A percentile compares a stretch with the other conserved stretches of the same genome.
Conservation (phyloP, 2,113 vertebrate species). For the Grammomys surdaster region DNA sequence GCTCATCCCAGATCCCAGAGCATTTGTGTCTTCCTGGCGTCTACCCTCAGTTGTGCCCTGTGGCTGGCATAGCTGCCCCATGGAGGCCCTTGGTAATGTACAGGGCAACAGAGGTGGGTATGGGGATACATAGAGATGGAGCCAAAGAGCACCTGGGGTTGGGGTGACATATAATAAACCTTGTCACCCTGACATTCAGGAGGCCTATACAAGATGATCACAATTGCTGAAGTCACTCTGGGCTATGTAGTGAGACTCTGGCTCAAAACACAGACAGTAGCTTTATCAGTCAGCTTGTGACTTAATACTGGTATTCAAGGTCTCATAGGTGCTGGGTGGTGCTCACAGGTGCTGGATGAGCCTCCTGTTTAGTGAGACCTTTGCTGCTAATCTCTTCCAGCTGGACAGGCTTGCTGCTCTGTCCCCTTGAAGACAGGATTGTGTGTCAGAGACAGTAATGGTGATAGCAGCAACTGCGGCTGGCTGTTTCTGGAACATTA, state of each 20-base stretch:
- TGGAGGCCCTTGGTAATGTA: not conserved
- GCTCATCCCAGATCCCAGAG: not conserved
- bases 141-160: not conserved
- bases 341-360: not conserved
- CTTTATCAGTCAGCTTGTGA: not conserved
- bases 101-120: not conserved
- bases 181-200: not conserved
- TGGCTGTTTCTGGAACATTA: conserved; percentile 23
- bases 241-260: not conserved
- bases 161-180: not conserved
- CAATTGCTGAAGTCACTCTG: not conserved
- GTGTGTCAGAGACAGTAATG: conserved; percentile 51
- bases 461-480: conserved; percentile 59
- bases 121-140: not conserved
- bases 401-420: not conserved
- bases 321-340: not conserved
- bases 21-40: not conserved
- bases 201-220: not conserved
- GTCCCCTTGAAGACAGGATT: not conserved
- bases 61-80: not conserved
- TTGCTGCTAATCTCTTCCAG: not conserved
- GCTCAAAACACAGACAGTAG: not conserved
- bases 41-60: not conserved
- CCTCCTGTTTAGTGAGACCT: not conserved
- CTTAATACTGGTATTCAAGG: not conserved